A percentile compares a stretch with the other conserved stretches of the same genome.
These are phyloP conservation scores for Oscheius sp. DNA, from an alignment of 2,888 invertebrate genomes.

Conservation along the genomic window DNA sequence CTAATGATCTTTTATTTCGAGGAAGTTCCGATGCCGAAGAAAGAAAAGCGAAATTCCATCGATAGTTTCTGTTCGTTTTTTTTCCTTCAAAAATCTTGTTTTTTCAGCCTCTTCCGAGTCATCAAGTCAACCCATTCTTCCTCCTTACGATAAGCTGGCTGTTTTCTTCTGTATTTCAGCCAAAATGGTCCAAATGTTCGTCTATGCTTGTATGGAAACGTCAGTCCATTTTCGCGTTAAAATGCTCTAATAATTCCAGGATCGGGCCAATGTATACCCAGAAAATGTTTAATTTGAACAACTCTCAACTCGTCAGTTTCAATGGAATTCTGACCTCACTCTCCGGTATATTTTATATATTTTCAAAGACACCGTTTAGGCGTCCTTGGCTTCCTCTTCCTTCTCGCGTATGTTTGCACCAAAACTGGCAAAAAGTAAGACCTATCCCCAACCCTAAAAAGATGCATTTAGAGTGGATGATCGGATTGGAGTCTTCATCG, in stretches of 20 bases:
- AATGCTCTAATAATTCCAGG: not conserved
- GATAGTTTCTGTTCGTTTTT: constrained; percentile 11
- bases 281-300: constrained; percentile 25
- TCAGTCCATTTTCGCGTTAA: not conserved
- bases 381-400: constrained; percentile 35
- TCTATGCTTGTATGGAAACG: constrained; percentile 40
- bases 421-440: constrained; percentile 34
- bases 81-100: too few relatives aligned
- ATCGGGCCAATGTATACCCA: constrained; percentile 32
- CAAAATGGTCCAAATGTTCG: constrained; percentile 38
- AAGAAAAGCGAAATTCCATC: constrained; percentile 23
- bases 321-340: too few relatives aligned
- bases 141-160: constrained; percentile 33
- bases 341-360: constrained; percentile 24
- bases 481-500: constrained; percentile 31
- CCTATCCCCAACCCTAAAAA: not conserved
- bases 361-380: too few relatives aligned
- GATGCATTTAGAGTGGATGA: constrained; percentile 33
- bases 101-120: constrained; percentile 8
- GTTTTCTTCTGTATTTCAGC: constrained; percentile 33
- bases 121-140: constrained; percentile 12
- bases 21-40: constrained; percentile 29
- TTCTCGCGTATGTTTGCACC: constrained; percentile 36
- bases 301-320: constrained; percentile 13
- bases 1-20: constrained; percentile 32